Base-by-base conservation (phyloP, 2,113 vertebrate species). In the Chionodraco myersi region DNA sequence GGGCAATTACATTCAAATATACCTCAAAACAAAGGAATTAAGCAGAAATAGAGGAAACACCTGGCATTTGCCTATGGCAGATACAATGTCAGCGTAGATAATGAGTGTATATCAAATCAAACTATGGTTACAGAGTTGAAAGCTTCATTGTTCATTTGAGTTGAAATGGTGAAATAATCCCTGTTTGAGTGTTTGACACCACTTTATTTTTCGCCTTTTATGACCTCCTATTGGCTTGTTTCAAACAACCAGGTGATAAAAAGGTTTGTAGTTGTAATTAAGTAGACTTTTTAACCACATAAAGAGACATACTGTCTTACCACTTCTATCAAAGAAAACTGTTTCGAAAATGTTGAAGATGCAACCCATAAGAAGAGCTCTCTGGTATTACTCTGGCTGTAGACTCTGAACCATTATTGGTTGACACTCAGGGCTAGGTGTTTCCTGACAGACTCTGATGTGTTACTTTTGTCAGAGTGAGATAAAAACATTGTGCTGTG, bases 1-100 rank as follows among this genome's bases (percentile, higher is more conserved):
- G 34, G 51, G 13, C 49, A 62, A 45, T n/a, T n/a, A 51, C 65
- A 82, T 44, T 54, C 48, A 56, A 44, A 80, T 75, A 48, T 60
- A 45, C 30, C 11, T 30, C 18, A 23, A 65, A 52, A 5, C 53
- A 5, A 49, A 30, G 60, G 60, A 51, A 15, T n/a, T 48, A 13
- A 66, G 60, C 65, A 82, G 44, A 59, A 64, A 58, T 59, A 75
- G 16, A 26, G 0, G 7, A 54, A 41, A 16, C 61, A 51, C 23
- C 41, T 6, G 4, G 1, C 16, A 52, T 41, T 18, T 72, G 76
- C 45, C 56, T 52, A 11, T 70, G 69, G 41, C n/a, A 66, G 44
- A 75, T 53, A 60, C n/a, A 62, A 13, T 56, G 65, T 69, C 44
- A 53, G 54, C 54, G 47, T 48, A 9, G 66, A 64, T 16, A 1